Conservation (phyloP, 2,888 invertebrate species). For the Monoplex corrugatus region DNA sequence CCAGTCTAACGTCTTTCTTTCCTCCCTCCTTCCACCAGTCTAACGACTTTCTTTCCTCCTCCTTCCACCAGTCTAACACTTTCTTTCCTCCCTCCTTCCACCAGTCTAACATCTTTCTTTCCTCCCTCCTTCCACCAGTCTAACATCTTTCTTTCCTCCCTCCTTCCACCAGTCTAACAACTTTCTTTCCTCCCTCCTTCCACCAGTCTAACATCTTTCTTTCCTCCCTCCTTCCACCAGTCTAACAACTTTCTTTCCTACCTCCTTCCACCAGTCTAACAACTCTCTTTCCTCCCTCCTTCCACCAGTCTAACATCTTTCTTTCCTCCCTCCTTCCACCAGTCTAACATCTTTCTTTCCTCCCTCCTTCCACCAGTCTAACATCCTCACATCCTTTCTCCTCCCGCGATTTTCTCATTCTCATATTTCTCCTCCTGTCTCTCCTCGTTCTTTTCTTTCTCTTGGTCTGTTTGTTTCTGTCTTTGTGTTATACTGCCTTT, state of each 20-base stretch:
- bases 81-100: too few relatives aligned
- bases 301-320: not conserved
- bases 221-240: not conserved
- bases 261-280: not conserved
- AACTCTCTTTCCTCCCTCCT: not conserved
- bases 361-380: not conserved
- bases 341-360: not conserved
- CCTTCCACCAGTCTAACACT: too few relatives aligned
- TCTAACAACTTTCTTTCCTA: not conserved
- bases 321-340: not conserved
- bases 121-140: too few relatives aligned
- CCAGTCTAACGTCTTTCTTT: too few relatives aligned
- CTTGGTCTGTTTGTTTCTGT: not conserved
- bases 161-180: not conserved
- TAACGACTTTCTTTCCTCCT: too few relatives aligned
- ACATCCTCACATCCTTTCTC: not conserved
- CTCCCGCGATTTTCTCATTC: not conserved
- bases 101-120: too few relatives aligned
- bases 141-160: not conserved
- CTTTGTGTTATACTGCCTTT: not conserved
- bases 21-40: too few relatives aligned
- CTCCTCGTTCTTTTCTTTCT: not conserved
- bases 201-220: not conserved
- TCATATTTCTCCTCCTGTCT: not conserved
- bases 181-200: too few relatives aligned